phyloP scores from a whole-genome alignment of 2,113 vertebrate genomes.

The Rhadina sibilatrix region DNA sequence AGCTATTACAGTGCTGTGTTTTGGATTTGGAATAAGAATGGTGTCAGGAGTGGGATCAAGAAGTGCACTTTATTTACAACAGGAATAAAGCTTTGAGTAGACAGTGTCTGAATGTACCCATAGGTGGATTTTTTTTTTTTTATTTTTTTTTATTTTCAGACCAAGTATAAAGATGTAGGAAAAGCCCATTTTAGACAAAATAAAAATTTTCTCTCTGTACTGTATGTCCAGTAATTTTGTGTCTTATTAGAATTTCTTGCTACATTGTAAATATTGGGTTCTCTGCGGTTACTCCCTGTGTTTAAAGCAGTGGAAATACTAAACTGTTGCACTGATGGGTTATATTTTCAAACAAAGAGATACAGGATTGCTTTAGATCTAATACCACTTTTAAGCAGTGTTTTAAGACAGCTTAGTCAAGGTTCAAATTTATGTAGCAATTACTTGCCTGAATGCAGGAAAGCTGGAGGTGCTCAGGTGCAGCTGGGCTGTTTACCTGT shows the following conservation, averaged over 20 bases:
- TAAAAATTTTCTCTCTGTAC: fast-evolving
- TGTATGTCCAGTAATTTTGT: background rate
- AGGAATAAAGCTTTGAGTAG: background rate
- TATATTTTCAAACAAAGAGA: background rate
- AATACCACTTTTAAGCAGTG: background rate
- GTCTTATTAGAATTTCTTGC: background rate
- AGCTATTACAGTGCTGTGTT: background rate
- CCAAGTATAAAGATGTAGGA: background rate
- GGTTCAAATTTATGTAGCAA: background rate
- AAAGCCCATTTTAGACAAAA: background rate
- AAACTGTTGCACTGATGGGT: background rate
- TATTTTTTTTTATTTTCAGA: background rate
- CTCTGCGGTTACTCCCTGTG: background rate
- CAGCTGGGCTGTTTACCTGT: background rate
- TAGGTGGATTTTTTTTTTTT: background rate
- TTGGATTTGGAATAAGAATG: background rate
- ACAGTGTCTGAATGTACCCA: background rate
- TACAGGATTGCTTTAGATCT: background rate
- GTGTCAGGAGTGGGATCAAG: background rate
- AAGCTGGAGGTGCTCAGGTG: background rate
- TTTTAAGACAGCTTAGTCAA: background rate
- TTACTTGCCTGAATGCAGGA: background rate
- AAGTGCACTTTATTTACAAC: background rate
- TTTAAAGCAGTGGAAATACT: background rate
- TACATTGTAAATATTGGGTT: fast-evolving